Evolutionary conservation across 2,113 vertebrate genomes (phyloP).

Genomic region (Turdus rufiventris): DNA sequence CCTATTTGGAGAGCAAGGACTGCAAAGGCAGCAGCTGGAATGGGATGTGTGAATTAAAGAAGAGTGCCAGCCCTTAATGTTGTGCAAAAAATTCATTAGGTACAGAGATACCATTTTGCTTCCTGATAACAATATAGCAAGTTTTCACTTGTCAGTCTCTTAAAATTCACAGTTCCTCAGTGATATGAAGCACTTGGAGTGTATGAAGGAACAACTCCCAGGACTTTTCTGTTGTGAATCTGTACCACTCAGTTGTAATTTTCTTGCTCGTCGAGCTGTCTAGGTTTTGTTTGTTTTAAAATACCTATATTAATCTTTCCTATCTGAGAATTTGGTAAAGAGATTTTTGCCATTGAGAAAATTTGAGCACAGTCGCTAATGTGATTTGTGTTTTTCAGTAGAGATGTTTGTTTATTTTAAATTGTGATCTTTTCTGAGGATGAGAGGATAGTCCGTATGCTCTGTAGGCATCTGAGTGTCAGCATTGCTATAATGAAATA

Average conservation of each 20-base stretch:
- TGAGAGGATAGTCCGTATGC: not conserved
- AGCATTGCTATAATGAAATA: not conserved
- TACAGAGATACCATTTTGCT: not conserved
- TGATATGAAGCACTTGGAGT: not conserved
- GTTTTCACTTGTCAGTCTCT: not conserved
- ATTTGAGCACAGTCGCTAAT: not conserved
- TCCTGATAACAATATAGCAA: not conserved
- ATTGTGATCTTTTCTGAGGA: not conserved
- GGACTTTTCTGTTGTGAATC: not conserved
- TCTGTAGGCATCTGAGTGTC: not conserved
- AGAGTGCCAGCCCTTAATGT: not conserved
- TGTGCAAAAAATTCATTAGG: not conserved
- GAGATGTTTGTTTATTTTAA: not conserved
- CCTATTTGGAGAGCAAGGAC: not conserved
- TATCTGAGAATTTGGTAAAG: not conserved
- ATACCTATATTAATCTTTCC: not conserved
- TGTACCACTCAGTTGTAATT: not conserved
- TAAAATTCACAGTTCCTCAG: not conserved
- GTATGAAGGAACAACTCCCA: not conserved
- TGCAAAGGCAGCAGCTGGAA: constrained; percentile 14
- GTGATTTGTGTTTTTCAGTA: not conserved
- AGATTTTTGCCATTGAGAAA: not conserved
- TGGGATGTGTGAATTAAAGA: not conserved
- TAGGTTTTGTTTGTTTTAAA: not conserved
- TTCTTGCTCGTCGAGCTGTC: not conserved